phyloP scores from a whole-genome alignment of 2,888 invertebrate species.

The Tetragonisca angustula region DNA sequence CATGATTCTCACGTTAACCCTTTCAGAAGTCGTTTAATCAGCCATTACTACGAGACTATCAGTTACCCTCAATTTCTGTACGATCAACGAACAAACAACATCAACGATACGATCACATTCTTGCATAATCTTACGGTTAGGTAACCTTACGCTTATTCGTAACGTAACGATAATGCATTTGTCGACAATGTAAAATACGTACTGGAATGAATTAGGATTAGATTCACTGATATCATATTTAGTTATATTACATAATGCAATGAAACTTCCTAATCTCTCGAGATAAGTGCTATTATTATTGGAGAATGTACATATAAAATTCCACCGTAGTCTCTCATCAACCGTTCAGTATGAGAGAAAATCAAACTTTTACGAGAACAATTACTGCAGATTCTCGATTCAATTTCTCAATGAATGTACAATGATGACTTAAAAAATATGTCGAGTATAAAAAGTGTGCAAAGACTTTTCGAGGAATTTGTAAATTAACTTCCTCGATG shows the following conservation, averaged over 20 bases:
- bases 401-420: not conserved
- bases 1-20: slow-evolving; percentile 47
- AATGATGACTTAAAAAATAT: not conserved
- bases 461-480: no score
- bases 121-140: no score
- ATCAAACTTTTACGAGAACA: slow-evolving; percentile 5
- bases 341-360: slow-evolving; percentile 30
- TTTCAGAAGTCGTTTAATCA: slow-evolving; percentile 38
- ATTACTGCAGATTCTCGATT: not conserved
- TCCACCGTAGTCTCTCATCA: slow-evolving; percentile 23
- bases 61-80: not conserved
- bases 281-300: not conserved
- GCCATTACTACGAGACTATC: slow-evolving; percentile 2
- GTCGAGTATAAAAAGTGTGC: no score
- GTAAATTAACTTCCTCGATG: no score
- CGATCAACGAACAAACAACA: not conserved
- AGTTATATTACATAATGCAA: not conserved
- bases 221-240: not conserved
- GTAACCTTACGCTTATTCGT: no score
- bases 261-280: not conserved
- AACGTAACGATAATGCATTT: not conserved
- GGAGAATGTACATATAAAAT: not conserved
- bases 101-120: not conserved
- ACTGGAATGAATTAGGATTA: no score
- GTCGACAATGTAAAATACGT: not conserved